Base-by-base conservation (phyloP, 2,113 vertebrate species). In the Phasianus colchicus region DNA sequence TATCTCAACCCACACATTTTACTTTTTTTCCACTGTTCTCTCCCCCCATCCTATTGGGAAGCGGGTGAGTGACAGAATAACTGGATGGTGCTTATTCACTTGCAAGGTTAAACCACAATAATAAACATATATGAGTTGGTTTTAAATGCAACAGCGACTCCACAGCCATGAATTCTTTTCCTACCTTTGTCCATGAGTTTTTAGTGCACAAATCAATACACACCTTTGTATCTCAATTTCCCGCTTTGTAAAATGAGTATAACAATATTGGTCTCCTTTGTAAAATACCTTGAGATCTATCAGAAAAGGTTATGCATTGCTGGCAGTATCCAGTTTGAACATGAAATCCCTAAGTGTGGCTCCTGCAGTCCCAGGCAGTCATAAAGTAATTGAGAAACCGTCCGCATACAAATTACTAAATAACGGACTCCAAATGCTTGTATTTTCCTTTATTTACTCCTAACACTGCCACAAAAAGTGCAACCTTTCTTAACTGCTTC, bases 391-490 rank as follows among this genome's bases (percentile, higher is more conserved):
- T 24, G 72, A 60, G 90, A 78, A 90, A 13, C 50, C 10, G 0
- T 42, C 80, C 5, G 83, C 70, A 82, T 69, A 60, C 64, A 80
- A 90, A 96, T 36, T 3, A 58, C 64, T 40, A 30, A 92, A 89
- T 29, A 36, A 78, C 5, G 18, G 66, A 30, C 71, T 57, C 65
- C 74, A 50, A 43, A 90, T 16, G 70, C 29, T 60, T 48, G 45
- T 43, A 18, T 87, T 87, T 55, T 34, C 75, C 76, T 65, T 70
- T 58, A 89, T 89, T 95, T 70, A 38, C 58, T 89, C 73, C 90
- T 78, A 70, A 11, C 24, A 25, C 69, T 42, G 38, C 34, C 43
- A 70, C 66, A 85, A 43, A 77, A 86, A 69, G 75, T 15, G 38
- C 45, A 70, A 7, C 79, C 77, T 70, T 63, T 29, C 81, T 42